A percentile compares a stretch with the other conserved stretches of the same genome.
Evolutionary conservation across 2,113 vertebrate species (phyloP).

Genomic region (Alosa alosa): DNA sequence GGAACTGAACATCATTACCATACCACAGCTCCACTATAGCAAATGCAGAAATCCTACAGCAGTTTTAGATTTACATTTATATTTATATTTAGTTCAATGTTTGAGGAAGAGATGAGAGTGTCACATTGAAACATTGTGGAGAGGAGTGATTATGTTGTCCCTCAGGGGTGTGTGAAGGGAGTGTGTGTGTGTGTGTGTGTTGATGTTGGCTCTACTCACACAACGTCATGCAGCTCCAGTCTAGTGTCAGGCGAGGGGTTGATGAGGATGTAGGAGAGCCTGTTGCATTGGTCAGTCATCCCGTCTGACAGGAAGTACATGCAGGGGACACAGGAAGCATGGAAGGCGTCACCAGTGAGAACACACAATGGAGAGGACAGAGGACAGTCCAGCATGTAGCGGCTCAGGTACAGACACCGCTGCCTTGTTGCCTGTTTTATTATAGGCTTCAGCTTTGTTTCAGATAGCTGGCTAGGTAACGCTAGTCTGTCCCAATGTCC

Average conservation of each 20-base stretch:
- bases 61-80: too few relatives aligned
- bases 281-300: conserved; percentile 79
- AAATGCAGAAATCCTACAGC: neutral
- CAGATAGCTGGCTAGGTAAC: too few relatives aligned
- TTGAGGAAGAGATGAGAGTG: neutral
- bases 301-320: conserved; percentile 68
- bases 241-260: conserved; percentile 78
- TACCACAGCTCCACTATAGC: neutral
- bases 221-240: conserved; percentile 79
- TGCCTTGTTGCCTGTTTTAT: too few relatives aligned
- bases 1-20: neutral
- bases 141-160: neutral
- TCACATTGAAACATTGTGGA: neutral
- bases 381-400: neutral
- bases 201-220: conserved; percentile 66
- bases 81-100: too few relatives aligned
- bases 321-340: conserved; percentile 15
- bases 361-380: neutral
- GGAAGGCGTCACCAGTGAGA: neutral
- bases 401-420: neutral
- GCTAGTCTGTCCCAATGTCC: too few relatives aligned
- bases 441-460: too few relatives aligned
- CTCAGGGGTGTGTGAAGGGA: neutral
- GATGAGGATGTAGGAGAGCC: conserved; percentile 81
- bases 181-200: neutral